phyloP scores from a whole-genome alignment of 2,113 vertebrate species.

The Chunga burmeisteri region DNA sequence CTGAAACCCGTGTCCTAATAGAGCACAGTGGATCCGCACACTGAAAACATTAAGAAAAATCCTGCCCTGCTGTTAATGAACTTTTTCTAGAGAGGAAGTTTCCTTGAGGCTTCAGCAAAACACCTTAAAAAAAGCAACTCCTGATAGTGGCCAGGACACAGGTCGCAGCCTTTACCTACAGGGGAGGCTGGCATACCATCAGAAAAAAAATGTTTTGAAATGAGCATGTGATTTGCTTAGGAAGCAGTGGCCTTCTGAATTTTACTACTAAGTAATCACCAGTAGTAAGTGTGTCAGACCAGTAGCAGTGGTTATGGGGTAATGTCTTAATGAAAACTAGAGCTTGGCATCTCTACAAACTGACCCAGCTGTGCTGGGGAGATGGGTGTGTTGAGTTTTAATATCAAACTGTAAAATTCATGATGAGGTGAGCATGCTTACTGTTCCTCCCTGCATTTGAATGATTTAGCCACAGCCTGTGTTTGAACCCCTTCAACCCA shows the following conservation, averaged over 20 bases:
- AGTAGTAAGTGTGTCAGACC: not conserved
- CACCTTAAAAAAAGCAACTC: not conserved
- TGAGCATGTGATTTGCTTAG: not conserved
- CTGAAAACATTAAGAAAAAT: not conserved
- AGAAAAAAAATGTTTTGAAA: not conserved
- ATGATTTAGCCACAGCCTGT: not conserved
- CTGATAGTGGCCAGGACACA: not conserved
- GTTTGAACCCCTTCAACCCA: rapidly evolving
- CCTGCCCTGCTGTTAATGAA: not conserved
- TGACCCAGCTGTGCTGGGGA: not conserved
- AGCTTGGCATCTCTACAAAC: not conserved
- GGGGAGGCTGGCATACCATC: not conserved
- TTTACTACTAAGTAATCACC: not conserved
- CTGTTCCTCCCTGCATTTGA: not conserved
- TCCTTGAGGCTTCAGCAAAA: not conserved
- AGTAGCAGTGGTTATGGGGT: not conserved
- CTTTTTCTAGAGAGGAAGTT: not conserved
- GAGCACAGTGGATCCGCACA: not conserved
- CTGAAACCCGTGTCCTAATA: rapidly evolving
- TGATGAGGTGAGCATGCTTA: not conserved
- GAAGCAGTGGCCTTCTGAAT: not conserved
- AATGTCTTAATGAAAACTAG: not conserved
- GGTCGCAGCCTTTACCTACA: not conserved
- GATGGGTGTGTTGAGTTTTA: not conserved
- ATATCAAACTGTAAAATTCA: not conserved